Conservation (phyloP, 2,797 vertebrate species). For the Agapornis canus region DNA sequence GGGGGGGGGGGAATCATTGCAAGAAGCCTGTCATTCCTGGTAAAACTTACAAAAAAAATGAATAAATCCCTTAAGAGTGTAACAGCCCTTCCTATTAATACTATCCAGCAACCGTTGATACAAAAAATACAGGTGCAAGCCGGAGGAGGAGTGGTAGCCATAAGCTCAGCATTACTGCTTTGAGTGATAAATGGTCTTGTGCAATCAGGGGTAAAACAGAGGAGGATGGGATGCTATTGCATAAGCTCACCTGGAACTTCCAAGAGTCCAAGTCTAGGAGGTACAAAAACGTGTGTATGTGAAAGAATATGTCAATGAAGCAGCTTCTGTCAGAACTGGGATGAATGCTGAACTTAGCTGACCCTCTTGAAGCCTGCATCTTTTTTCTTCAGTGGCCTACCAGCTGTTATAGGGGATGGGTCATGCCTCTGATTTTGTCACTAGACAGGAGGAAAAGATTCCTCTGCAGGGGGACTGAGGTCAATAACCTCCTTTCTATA, state of each 20-base stretch:
- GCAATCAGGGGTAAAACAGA: not conserved
- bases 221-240: not conserved
- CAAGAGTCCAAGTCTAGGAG: not conserved
- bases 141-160: not conserved
- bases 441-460: not conserved
- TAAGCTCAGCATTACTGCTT: not conserved
- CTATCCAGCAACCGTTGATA: not conserved
- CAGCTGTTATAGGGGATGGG: not conserved
- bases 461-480: not conserved
- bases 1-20: not conserved
- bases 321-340: constrained; percentile 1
- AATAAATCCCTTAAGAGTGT: not conserved
- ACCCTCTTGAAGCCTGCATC: not conserved
- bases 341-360: not conserved
- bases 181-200: not conserved
- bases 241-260: not conserved
- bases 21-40: not conserved
- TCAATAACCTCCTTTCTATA: not conserved
- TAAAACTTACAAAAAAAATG: not conserved
- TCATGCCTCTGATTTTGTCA: not conserved
- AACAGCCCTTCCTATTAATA: not conserved
- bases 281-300: not conserved
- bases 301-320: not conserved
- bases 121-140: not conserved
- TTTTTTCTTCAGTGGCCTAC: not conserved